A percentile compares a stretch with the other conserved stretches of the same genome.
phyloP scores from a whole-genome alignment of 1,140 invertebrate species.

The Saccostrea echinata region DNA sequence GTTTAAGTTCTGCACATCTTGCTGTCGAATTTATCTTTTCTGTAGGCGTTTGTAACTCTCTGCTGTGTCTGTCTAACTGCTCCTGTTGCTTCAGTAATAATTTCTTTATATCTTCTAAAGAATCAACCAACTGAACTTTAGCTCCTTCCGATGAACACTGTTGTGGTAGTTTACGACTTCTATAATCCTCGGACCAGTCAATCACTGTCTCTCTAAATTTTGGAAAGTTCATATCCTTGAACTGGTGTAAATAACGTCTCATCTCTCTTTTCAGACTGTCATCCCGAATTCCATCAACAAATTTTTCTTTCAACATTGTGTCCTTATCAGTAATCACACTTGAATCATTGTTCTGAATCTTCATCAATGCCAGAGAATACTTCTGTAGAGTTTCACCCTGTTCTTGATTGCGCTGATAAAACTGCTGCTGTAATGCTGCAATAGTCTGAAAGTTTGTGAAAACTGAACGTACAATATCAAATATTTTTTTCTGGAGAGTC shows the following conservation, averaged over 20 bases:
- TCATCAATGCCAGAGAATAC: neutral
- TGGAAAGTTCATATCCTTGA: neutral
- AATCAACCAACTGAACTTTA: neutral
- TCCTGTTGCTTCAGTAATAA: neutral
- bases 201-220: conserved; percentile 21
- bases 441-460: neutral
- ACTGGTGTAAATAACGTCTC: conserved; percentile 1
- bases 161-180: neutral
- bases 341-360: neutral
- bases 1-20: neutral
- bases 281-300: neutral
- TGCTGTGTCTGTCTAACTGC: neutral
- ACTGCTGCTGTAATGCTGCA: neutral
- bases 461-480: neutral
- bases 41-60: neutral
- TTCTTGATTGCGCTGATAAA: neutral
- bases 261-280: neutral
- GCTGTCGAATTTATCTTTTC: neutral
- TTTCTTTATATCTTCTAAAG: neutral
- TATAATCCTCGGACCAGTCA: neutral
- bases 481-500: conserved; percentile 33
- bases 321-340: too few relatives aligned
- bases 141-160: neutral
- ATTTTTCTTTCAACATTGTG: neutral
- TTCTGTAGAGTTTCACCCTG: neutral